Conservation (phyloP, 1,140 invertebrate genomes). For the Drosophila serrata region DNA sequence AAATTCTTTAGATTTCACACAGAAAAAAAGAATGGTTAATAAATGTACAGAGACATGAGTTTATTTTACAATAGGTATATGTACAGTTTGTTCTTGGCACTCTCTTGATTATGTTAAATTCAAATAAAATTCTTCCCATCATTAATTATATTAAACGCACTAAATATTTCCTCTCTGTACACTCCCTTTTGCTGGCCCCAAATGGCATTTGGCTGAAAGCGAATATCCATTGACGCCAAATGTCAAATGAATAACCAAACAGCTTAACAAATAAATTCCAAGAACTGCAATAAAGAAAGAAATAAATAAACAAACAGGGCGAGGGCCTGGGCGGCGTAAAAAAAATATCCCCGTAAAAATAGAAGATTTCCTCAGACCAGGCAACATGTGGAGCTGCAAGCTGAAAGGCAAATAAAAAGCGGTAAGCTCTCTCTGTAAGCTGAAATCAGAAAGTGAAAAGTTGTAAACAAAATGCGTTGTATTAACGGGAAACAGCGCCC, state of each 20-base stretch:
- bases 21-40: no score
- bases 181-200: slow-evolving; percentile 23
- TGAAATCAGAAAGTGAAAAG: slow-evolving; percentile 81
- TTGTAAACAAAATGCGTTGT: slow-evolving; percentile 80
- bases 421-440: slow-evolving; percentile 56
- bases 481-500: slow-evolving; percentile 58
- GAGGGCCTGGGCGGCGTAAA: slow-evolving; percentile 10
- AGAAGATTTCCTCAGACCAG: slow-evolving; percentile 22
- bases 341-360: slow-evolving; percentile 33
- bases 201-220: slow-evolving; percentile 25
- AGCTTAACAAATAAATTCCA: slow-evolving; percentile 77
- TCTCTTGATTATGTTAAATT: no score
- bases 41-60: no score
- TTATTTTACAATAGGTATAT: no score
- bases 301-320: slow-evolving; percentile 68
- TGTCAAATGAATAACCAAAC: slow-evolving; percentile 77
- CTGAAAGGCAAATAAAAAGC: slow-evolving; percentile 72
- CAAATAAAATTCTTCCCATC: no score
- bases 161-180: neutral
- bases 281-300: slow-evolving; percentile 75
- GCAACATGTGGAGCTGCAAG: slow-evolving; percentile 39
- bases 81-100: no score
- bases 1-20: neutral
- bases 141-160: neutral
- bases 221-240: slow-evolving; percentile 47